Evolutionary conservation across 92 coral and sea anemone genomes (phyloP), one percentile per base, ranked within the genome.

Genomic region (Epizoanthus rinbou): DNA sequence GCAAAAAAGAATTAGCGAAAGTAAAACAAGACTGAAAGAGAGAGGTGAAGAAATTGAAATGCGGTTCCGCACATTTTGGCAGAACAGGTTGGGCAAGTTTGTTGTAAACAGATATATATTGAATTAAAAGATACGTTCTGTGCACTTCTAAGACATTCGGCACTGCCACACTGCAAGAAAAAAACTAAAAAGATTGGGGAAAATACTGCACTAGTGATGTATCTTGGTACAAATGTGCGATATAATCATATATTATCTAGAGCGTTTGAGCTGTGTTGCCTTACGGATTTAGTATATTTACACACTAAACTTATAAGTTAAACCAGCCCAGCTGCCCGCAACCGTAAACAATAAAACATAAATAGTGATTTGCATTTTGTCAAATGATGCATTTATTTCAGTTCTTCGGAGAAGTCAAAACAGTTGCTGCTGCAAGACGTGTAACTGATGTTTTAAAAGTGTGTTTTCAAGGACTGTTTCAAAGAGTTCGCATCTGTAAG

Each of bases 281-380:
- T 75, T 31, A 65, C 41, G 63, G 21, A 19, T 39, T 35, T 37
- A n/a, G 9, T 21, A 21, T 76, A 59, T 76, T 76, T 76, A 60
- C 57, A 60, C 23, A 73, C 25, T 37, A 59, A 59, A 28, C 6
- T 31, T 19, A 22, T 53, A 33, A 60, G 18, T 58, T 76, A 58
- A 76, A 63, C 71, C 50, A 47, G 56, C 28, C 57, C 82, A 78
- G 82, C 71, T 78, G 82, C 58, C 8, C 21, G 11, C 16, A 78
- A 6, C 10, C 21, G 54, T 33, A 58, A 78, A 28, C 31, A 28
- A 28, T 28, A 28, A 28, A 28, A 78, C 57, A 60, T 14, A 11
- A 5, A 19, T 43, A 39, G 17, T 62, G 43, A 78, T 78, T 78
- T 78, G 82, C 82, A 78, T 78, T 78, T 78, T 78, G 60, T 28